Evolutionary conservation across 2,113 vertebrate species (phyloP), one percentile per base, ranked within the genome.

Genomic region (Zapus hudsonius): DNA sequence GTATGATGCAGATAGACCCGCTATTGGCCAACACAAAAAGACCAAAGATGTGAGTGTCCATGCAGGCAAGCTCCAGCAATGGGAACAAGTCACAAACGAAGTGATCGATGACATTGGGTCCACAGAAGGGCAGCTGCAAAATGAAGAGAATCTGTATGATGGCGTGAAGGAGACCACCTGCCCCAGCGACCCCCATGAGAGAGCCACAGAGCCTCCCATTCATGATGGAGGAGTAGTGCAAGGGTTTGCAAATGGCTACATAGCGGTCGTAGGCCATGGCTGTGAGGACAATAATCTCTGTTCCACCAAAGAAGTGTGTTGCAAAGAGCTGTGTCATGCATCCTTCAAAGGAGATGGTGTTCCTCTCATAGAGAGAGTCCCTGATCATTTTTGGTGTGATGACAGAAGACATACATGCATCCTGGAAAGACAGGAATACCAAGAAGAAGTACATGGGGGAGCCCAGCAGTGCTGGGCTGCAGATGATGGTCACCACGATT

Each of bases 311-410:
- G 57, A 89, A 95, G 27, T 91, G 92, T 1, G 36, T 40, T 2
- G 79, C 79, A 84, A 97, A 97, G 1, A 97, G 33, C 57, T 97
- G 94, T 1, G 22, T 61, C 87, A 96, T 87, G 36, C 96, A 97
- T 1, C 64, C 87, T 40, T 44, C 5, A n/a, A 91, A 95, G 0
- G 94, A 95, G 19, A 94, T 95, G 25, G 80, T 91, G n/a, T 93
- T 95, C 23, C 4, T 96, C 19, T 81, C 63, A 91, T 8, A 20
- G 5, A 97, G 36, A 17, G 81, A 91, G 44, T 94, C 96, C 0
- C 84, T 59, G 57, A 96, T 90, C 84, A 96, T 80, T 38, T 96
- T 96, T 7, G 93, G 97, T n/a, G 74, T 42, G 15, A 95, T 95
- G 47, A 72, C 66, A 1, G 92, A 92, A 2, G 94, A 92, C 29